Conservation (phyloP, 2,113 vertebrate genomes). For the Taxidea taxus region DNA sequence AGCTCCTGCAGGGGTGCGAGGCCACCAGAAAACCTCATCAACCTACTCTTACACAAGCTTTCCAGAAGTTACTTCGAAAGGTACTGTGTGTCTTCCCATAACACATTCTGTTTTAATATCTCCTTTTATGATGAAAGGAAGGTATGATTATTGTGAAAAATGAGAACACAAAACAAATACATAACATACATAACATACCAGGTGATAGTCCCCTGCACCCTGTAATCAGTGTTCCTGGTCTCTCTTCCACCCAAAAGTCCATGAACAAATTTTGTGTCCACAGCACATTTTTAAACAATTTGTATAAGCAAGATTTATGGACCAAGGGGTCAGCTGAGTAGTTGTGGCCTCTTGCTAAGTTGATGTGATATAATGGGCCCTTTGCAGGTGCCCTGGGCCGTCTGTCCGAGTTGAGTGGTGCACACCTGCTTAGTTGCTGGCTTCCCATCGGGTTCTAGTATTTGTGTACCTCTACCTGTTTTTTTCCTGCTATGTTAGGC, state of each 20-base stretch:
- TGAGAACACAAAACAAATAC: neutral
- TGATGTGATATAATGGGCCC: fast-evolving
- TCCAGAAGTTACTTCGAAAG: neutral
- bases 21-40: neutral
- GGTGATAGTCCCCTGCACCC: neutral
- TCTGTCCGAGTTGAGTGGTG: neutral
- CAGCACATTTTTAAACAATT: neutral
- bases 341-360: no score
- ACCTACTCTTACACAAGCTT: neutral
- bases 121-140: neutral
- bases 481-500: neutral
- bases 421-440: fast-evolving
- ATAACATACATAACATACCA: neutral
- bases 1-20: neutral
- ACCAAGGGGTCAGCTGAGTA: neutral
- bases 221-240: neutral
- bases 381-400: fast-evolving
- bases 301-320: neutral
- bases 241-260: neutral
- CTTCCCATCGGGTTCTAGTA: no score
- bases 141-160: neutral
- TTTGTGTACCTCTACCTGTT: neutral
- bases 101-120: neutral
- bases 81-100: neutral
- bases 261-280: neutral